A percentile compares a stretch with the other conserved stretches of the same genome.
phyloP scores from a whole-genome alignment of 2,797 vertebrate species.

The Loris lydekkerianus region DNA sequence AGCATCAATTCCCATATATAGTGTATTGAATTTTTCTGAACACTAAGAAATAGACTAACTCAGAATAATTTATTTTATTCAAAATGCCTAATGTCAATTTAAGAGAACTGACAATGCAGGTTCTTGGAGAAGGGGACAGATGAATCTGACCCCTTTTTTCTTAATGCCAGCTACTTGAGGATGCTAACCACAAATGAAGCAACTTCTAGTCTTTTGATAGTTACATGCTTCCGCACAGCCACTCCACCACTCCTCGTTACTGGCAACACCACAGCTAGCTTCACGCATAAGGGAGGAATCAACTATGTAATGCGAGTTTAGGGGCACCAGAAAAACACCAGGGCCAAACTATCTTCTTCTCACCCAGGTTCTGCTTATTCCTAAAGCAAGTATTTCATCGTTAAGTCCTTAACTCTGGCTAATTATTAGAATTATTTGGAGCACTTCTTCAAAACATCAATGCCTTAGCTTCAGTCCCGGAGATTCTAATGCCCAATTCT shows the following conservation, averaged over 20 bases:
- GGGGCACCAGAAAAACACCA: not conserved
- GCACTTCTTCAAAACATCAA: conserved; percentile 32
- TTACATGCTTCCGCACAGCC: not conserved
- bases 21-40: conserved; percentile 60
- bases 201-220: not conserved
- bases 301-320: not conserved
- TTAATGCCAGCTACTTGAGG: conserved; percentile 13
- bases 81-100: conserved; percentile 59
- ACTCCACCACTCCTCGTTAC: conserved; percentile 32
- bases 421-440: conserved; percentile 36
- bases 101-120: conserved; percentile 8
- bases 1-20: conserved; percentile 64
- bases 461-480: not conserved
- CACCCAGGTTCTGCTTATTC: not conserved
- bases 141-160: conserved; percentile 51
- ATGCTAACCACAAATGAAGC: conserved; percentile 56
- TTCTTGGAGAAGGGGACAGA: not conserved
- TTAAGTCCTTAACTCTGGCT: conserved; percentile 21
- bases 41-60: conserved; percentile 17
- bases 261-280: not conserved
- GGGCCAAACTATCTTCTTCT: conserved; percentile 37
- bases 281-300: not conserved
- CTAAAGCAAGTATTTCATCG: conserved; percentile 41
- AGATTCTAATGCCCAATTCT: not conserved
- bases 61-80: conserved; percentile 48